Percentiles rank a stretch among this genome's conserved stretches.
Evolutionary conservation across 2,797 vertebrate genomes (phyloP).

Genomic region (Fistularia tabacaria): DNA sequence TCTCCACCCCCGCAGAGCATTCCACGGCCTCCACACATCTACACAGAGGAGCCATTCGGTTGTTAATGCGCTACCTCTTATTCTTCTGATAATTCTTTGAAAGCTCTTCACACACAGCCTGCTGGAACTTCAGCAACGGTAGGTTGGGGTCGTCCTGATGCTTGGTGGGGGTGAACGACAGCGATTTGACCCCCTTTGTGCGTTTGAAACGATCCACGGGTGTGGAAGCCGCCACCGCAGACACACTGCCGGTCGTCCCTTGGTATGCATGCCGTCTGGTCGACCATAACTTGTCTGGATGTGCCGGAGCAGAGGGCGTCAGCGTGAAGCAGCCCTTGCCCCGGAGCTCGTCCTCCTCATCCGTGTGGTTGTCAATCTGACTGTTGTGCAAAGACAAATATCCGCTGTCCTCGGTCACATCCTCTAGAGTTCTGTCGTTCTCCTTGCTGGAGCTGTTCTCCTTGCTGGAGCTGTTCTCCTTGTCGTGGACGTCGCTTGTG

Average conservation of each 20-base stretch:
- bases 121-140: constrained; percentile 82
- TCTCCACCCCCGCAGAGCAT: too few relatives aligned
- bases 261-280: neutral
- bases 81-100: constrained; percentile 75
- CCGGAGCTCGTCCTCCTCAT: constrained; percentile 26
- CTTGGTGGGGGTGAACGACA: constrained; percentile 19
- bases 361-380: constrained; percentile 62
- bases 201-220: constrained; percentile 17
- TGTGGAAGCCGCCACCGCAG: constrained; percentile 19
- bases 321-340: neutral
- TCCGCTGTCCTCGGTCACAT: constrained; percentile 85
- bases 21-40: too few relatives aligned
- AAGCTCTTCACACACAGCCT: constrained; percentile 81
- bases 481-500: constrained; percentile 73
- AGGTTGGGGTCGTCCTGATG: constrained; percentile 61
- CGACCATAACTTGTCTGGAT: neutral
- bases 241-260: neutral
- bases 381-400: constrained; percentile 84
- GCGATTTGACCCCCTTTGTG: neutral
- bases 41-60: too few relatives aligned
- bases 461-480: constrained; percentile 84
- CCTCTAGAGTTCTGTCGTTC: constrained; percentile 39
- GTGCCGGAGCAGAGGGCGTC: neutral
- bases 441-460: constrained; percentile 74
- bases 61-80: constrained; percentile 54